These are phyloP conservation scores for Numenius arquata DNA, from an alignment of 2,113 vertebrate genomes.

Conservation along the genomic window DNA sequence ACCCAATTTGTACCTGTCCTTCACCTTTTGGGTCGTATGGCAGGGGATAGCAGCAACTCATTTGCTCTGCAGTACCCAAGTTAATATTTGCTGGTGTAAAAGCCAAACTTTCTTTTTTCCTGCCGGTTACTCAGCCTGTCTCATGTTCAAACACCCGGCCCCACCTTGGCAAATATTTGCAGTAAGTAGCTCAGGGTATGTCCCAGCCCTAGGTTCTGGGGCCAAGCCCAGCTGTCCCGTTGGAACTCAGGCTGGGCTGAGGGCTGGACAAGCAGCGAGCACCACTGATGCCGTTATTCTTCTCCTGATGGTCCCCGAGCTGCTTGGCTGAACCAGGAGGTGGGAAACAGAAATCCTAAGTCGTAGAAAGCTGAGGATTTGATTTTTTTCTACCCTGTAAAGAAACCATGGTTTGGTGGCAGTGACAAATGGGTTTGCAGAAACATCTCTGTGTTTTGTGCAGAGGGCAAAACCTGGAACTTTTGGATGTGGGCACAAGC, in stretches of 20 bases:
- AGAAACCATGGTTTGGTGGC: neutral
- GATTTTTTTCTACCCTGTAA: neutral
- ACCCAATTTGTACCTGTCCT: neutral
- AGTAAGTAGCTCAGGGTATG: neutral
- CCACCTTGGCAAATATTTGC: conserved; percentile 26
- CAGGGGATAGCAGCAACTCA: rapidly evolving
- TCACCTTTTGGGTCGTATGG: rapidly evolving
- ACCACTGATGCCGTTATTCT: neutral
- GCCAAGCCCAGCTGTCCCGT: neutral
- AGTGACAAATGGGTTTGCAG: neutral
- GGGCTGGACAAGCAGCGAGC: neutral
- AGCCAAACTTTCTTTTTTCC: neutral
- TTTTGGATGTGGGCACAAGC: neutral
- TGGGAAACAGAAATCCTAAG: neutral
- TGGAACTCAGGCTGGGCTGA: neutral
- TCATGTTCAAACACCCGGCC: neutral
- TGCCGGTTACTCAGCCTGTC: neutral
- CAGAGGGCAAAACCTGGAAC: neutral
- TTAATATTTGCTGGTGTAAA: neutral
- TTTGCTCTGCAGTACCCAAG: rapidly evolving
- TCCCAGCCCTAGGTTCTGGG: neutral
- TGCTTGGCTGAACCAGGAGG: neutral
- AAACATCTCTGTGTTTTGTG: neutral
- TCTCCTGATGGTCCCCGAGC: neutral
- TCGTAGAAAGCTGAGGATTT: neutral